Evolutionary conservation across 2,888 invertebrate genomes (phyloP).

Genomic region (Abscondita cerata): DNA sequence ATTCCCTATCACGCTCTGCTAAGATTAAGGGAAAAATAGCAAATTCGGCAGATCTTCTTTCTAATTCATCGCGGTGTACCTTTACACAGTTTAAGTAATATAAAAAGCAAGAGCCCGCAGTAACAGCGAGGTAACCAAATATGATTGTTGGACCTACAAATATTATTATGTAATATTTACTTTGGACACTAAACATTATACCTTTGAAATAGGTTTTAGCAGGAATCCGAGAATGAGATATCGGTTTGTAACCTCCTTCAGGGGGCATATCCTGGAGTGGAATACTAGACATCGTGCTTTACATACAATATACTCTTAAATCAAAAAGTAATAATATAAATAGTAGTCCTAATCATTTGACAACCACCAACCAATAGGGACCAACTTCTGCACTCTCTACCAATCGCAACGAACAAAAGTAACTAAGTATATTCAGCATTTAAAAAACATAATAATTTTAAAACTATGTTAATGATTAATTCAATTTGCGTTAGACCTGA

Average conservation of each 20-base stretch:
- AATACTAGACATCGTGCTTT: too few species aligned
- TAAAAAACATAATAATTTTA: too few species aligned
- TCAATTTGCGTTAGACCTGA: too few species aligned
- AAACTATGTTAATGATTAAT: too few species aligned
- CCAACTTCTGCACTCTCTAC: too few species aligned
- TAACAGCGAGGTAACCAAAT: slow-evolving; percentile 66
- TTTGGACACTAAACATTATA: slow-evolving; percentile 49
- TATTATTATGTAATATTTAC: slow-evolving; percentile 43
- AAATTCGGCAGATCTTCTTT: slow-evolving; percentile 78
- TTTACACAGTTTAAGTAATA: slow-evolving; percentile 65
- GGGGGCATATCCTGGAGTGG: slow-evolving; percentile 91
- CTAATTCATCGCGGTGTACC: slow-evolving; percentile 67
- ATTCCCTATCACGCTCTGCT: slow-evolving; percentile 87
- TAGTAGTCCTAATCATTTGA: too few species aligned
- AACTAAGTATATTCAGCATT: too few species aligned
- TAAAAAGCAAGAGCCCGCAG: slow-evolving; percentile 64
- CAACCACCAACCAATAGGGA: too few species aligned
- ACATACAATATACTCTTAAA: too few species aligned
- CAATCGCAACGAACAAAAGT: too few species aligned
- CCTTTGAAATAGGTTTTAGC: slow-evolving; percentile 76
- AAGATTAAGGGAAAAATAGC: slow-evolving; percentile 78
- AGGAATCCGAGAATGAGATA: slow-evolving; percentile 74
- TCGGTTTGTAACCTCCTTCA: slow-evolving; percentile 84
- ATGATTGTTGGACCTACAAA: slow-evolving; percentile 67
- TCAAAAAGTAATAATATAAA: too few species aligned